phyloP scores from a whole-genome alignment of 2,797 vertebrate species.

The Mus caroli region DNA sequence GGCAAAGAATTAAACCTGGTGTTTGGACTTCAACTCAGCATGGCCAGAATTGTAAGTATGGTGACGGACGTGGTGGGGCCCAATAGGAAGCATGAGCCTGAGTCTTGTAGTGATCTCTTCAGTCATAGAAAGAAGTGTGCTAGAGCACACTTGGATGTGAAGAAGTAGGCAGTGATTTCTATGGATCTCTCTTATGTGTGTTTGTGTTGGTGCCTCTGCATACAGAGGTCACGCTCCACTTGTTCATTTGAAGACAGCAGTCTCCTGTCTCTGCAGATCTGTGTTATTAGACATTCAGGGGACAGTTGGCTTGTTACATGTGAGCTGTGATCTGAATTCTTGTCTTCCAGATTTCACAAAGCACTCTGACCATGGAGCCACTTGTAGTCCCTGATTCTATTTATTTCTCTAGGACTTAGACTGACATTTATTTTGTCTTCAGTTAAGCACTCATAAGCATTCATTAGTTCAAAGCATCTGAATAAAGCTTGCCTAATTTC shows the following conservation, averaged over 20 bases:
- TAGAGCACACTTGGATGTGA: neutral
- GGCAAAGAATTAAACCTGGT: conserved; percentile 98
- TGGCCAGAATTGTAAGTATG: conserved; percentile 96
- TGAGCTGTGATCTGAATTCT: neutral
- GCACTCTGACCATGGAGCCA: neutral
- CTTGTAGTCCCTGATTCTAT: neutral
- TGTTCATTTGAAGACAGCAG: neutral
- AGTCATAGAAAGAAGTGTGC: neutral
- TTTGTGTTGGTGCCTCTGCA: neutral
- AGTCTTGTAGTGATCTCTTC: neutral
- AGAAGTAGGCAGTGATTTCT: neutral
- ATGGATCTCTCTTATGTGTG: neutral
- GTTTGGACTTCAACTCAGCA: conserved; percentile 98
- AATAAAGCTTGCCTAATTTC: neutral
- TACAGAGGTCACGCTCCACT: neutral
- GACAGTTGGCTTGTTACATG: neutral
- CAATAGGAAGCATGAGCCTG: neutral
- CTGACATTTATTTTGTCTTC: neutral
- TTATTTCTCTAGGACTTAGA: neutral
- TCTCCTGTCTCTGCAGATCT: neutral
- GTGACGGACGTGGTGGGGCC: neutral
- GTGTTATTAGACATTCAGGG: neutral
- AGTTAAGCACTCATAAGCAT: neutral
- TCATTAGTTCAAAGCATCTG: neutral
- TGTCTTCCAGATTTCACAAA: neutral